phyloP scores from a whole-genome alignment of 2,888 invertebrate genomes.

The Thyatira batis region DNA sequence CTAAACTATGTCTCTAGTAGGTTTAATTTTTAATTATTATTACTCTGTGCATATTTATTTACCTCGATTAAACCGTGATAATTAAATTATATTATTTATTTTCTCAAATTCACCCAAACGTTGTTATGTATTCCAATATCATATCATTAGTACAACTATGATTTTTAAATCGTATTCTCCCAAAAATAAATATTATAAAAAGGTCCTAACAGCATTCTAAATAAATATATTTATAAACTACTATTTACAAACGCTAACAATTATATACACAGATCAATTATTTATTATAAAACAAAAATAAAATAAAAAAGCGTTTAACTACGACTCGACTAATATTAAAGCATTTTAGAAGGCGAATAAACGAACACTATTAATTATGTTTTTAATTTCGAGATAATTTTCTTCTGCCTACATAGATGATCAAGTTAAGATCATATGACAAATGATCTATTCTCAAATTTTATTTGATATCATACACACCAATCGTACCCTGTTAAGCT shows the following conservation, averaged over 20 bases:
- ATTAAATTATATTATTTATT: constrained; percentile 21
- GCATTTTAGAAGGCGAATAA: constrained; percentile 79
- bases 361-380: constrained; percentile 63
- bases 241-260: constrained; percentile 75
- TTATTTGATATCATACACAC: not conserved
- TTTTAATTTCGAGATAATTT: constrained; percentile 38
- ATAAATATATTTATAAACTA: constrained; percentile 67
- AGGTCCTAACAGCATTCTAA: constrained; percentile 43
- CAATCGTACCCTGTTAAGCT: not conserved
- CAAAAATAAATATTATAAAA: constrained; percentile 47
- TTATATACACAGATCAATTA: constrained; percentile 79
- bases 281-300: constrained; percentile 49
- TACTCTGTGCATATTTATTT: constrained; percentile 55
- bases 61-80: constrained; percentile 22
- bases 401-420: constrained; percentile 9
- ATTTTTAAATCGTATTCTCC: constrained; percentile 43
- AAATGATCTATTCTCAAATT: constrained; percentile 5
- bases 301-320: constrained; percentile 57
- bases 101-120: constrained; percentile 54
- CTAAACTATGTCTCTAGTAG: constrained; percentile 48
- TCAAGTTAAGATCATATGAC: too few species aligned
- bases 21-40: constrained; percentile 31
- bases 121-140: constrained; percentile 32
- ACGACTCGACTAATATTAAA: constrained; percentile 72
- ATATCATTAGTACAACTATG: constrained; percentile 33